phyloP scores from a whole-genome alignment of 2,113 vertebrate species.

The Brachypodius melanocephalos region DNA sequence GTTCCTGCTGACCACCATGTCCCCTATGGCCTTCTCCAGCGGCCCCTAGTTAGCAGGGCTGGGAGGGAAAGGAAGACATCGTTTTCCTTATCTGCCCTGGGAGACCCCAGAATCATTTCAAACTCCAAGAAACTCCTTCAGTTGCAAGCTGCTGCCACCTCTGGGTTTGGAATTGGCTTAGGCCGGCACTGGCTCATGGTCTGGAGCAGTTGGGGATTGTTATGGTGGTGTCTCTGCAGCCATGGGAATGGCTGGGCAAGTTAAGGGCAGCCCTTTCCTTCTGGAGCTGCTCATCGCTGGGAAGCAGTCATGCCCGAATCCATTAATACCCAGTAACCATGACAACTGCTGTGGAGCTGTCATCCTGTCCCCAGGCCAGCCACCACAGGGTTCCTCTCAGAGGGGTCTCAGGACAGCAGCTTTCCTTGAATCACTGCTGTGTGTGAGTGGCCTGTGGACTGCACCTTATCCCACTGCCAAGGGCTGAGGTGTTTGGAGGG shows the following conservation, averaged over 20 bases:
- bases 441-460: background rate
- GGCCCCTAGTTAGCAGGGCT: background rate
- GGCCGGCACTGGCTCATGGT: background rate
- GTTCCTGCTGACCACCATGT: background rate
- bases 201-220: background rate
- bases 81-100: background rate
- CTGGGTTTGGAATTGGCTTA: background rate
- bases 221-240: background rate
- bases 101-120: background rate
- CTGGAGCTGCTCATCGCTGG: background rate
- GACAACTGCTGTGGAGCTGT: constrained; percentile 32
- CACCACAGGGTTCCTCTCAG: background rate
- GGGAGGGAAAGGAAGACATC: background rate
- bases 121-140: background rate
- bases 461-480: rapidly evolving
- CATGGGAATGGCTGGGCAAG: background rate
- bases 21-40: background rate
- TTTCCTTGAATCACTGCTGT: background rate
- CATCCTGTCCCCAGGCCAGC: constrained; percentile 43
- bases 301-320: background rate
- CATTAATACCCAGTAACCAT: constrained; percentile 46
- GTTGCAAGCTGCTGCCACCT: background rate
- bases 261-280: background rate
- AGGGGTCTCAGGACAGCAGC: background rate
- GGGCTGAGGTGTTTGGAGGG: background rate